Percentiles rank a stretch among this genome's conserved stretches.
Conservation (phyloP, 2,113 vertebrate species). For the Heliornis fulica region DNA sequence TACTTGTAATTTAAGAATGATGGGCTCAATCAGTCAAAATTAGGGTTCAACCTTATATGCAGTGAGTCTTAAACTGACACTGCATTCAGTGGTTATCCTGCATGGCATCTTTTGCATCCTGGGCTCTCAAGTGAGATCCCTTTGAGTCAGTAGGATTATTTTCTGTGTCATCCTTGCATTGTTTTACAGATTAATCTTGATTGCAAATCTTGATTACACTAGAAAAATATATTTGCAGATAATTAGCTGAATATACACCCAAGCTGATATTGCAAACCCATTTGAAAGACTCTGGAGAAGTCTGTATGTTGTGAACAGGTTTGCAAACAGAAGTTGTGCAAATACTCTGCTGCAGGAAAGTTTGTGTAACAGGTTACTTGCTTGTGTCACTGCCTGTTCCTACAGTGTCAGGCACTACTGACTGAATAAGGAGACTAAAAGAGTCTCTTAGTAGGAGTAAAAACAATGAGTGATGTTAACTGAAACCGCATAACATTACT, state of each 20-base stretch:
- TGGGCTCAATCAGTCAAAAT: conserved; percentile 48
- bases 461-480: conserved; percentile 14
- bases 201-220: neutral
- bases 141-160: neutral
- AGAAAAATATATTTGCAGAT: neutral
- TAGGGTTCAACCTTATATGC: neutral
- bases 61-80: neutral
- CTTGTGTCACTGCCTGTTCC: neutral
- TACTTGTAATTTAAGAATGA: conserved; percentile 16
- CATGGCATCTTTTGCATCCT: neutral
- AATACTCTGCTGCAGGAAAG: neutral
- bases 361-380: neutral
- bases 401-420: neutral
- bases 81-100: neutral
- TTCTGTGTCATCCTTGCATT: neutral
- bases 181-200: neutral
- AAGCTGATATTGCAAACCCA: neutral
- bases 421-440: neutral
- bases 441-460: neutral
- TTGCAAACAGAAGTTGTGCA: neutral
- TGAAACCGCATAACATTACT: conserved; percentile 4
- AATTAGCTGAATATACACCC: neutral
- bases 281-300: neutral
- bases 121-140: neutral
- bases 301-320: neutral